phyloP scores from a whole-genome alignment of 2,888 invertebrate genomes.

The Aproaerema taeniolella region DNA sequence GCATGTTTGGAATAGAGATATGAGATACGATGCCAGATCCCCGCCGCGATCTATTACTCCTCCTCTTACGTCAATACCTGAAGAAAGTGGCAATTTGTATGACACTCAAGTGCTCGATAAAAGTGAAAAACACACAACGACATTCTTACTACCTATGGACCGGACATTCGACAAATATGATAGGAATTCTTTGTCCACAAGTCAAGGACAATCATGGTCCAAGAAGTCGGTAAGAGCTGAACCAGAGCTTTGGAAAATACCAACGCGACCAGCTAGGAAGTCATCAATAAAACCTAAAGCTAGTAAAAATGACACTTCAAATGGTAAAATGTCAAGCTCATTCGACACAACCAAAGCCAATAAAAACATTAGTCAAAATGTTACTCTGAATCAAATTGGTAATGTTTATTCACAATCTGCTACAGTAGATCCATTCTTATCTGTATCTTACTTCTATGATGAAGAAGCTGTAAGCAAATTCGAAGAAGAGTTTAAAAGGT shows the following conservation, averaged over 20 bases:
- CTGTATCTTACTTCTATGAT: conserved; percentile 81
- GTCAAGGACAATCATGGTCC: conserved; percentile 51
- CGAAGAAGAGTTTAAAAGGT: conserved; percentile 84
- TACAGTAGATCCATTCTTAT: conserved; percentile 82
- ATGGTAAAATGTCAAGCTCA: conserved; percentile 36
- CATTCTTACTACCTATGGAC: conserved; percentile 63
- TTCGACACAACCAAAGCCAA: conserved; percentile 53
- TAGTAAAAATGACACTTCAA: conserved; percentile 30
- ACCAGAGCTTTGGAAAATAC: conserved; percentile 59
- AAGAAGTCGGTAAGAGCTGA: conserved; percentile 55
- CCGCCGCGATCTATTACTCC: conserved; percentile 59
- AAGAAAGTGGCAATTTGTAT: conserved; percentile 59
- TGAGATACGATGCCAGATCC: conserved; percentile 39
- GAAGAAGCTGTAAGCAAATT: conserved; percentile 82
- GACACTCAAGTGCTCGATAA: conserved; percentile 49
- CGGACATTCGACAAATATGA: conserved; percentile 63
- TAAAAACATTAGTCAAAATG: conserved; percentile 60
- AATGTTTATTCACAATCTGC: conserved; percentile 67
- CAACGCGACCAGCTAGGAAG: conserved; percentile 40
- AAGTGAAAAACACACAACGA: conserved; percentile 44
- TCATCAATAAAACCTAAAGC: conserved; percentile 41
- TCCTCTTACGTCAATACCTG: conserved; percentile 66
- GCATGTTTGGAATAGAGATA: conserved; percentile 55
- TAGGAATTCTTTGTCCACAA: conserved; percentile 30
- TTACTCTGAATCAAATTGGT: conserved; percentile 51